Conservation (phyloP, 2,797 vertebrate species). For the Heterohyrax brucei region DNA sequence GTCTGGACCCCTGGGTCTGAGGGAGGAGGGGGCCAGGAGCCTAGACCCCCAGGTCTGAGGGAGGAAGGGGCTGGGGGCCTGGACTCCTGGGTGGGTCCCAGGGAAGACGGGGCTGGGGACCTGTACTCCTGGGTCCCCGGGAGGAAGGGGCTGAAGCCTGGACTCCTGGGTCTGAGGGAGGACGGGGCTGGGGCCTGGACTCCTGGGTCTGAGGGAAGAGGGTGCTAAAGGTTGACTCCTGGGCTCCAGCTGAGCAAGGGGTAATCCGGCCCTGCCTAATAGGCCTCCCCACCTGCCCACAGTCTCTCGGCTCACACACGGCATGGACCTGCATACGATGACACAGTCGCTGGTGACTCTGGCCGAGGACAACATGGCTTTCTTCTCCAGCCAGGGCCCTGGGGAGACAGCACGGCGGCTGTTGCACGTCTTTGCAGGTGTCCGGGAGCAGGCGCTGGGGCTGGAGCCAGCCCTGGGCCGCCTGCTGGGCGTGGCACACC, state of each 20-base stretch:
- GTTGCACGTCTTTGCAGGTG: slow-evolving; percentile 91
- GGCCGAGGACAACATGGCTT: slow-evolving; percentile 94
- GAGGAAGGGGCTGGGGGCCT: background rate
- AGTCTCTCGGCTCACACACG: slow-evolving; percentile 85
- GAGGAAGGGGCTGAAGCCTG: background rate
- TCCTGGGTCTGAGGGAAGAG: background rate
- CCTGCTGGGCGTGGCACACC: slow-evolving; percentile 93
- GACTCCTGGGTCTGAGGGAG: background rate
- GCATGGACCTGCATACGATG: slow-evolving; percentile 95
- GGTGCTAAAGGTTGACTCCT: background rate
- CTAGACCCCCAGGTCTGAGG: background rate
- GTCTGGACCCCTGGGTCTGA: too few species aligned
- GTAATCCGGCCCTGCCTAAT: slow-evolving; percentile 1
- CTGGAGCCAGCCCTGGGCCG: slow-evolving; percentile 93
- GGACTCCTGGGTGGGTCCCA: background rate
- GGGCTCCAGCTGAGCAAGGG: background rate
- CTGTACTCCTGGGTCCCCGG: background rate
- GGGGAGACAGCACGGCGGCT: slow-evolving; percentile 92
- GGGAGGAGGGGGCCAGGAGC: background rate
- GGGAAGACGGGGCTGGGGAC: background rate
- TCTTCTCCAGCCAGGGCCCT: slow-evolving; percentile 92
- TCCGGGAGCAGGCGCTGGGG: slow-evolving; percentile 93
- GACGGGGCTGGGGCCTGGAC: background rate
- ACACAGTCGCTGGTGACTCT: slow-evolving; percentile 93
- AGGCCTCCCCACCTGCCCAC: slow-evolving; percentile 52